Evolutionary conservation across 2,113 vertebrate species (phyloP), one percentile per base, ranked within the genome.

Genomic region (Tragelaphus strepsiceros): DNA sequence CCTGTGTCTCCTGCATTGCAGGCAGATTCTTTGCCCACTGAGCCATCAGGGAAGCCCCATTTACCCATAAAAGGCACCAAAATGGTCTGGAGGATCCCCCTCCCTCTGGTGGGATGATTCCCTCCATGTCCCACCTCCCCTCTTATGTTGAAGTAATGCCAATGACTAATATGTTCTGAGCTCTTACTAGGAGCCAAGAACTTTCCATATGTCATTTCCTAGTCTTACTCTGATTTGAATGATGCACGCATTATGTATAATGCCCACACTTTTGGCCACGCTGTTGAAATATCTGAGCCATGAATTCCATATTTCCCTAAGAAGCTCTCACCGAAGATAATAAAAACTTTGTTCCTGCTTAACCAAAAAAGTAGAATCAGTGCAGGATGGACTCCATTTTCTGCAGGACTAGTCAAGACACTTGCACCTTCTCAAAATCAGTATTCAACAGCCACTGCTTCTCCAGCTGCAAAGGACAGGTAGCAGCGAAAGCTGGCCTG

Each of bases 41-140:
- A 77, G 71, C 39, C 39, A 77, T 26, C 12, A 77, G 12, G 22
- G 22, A 77, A 77, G 71, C 71, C 22, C 6, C 3, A 9, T 51
- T 91, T 24, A 32, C 11, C 26, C 22, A n/a, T 10, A 71, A 67
- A 59, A 87, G 43, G 4, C 10, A 53, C 11, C 17, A 10, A 15
- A 2, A 8, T 28, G 16, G 6, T 28, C 32, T 2, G 11, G 15
- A 74, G 39, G 46, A 43, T 24, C 49, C 35, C 71, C 35, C 10
- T 32, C 15, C 53, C 49, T 26, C 19, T n/a, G 39, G 3, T 62
- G 61, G 3, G 61, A 11, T 15, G 6, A 53, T 35, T 62, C 51
- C 3, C 1, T 64, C n/a, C 9, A 14, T 6, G 3, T 6, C 22
- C 54, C 8, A 10, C 56, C 1, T 9, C 3, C n/a, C 5, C 30